Evolutionary conservation across 1,140 invertebrate genomes (phyloP).

Genomic region (Drusus annulatus): DNA sequence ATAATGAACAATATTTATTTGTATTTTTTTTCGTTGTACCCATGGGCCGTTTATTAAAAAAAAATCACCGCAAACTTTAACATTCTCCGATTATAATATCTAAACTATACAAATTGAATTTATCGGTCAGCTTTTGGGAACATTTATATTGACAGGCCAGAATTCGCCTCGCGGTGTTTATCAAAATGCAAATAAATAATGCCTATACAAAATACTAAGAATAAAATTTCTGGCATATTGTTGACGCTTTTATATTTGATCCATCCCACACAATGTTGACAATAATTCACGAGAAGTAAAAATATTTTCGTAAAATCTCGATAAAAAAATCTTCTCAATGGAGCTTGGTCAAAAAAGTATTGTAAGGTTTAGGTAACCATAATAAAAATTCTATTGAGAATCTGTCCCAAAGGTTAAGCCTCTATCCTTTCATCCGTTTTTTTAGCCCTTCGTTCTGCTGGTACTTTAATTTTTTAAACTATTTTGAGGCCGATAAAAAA

Average conservation of each 20-base stretch:
- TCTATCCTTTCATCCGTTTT: conserved; percentile 12
- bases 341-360: not conserved
- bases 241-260: not conserved
- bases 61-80: not conserved
- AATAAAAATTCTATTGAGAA: conserved; percentile 29
- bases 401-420: conserved; percentile 30
- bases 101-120: conserved; percentile 35
- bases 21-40: not conserved
- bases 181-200: conserved; percentile 37
- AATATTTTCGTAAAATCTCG: not conserved
- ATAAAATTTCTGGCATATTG: not conserved
- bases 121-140: conserved; percentile 19
- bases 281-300: conserved; percentile 6
- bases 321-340: conserved; percentile 2
- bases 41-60: not conserved
- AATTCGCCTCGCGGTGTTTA: conserved; percentile 34
- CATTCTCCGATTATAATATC: conserved; percentile 30
- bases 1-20: conserved; percentile 11
- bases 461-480: conserved; percentile 17
- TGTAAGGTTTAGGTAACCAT: conserved; percentile 9
- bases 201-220: conserved; percentile 15
- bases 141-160: conserved; percentile 20
- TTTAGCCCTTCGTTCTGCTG: not conserved
- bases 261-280: conserved; percentile 10
- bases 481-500: conserved; percentile 28